A percentile compares a stretch with the other conserved stretches of the same genome.
phyloP scores from a whole-genome alignment of 2,797 vertebrate genomes.

The Orestias chungarensis region DNA sequence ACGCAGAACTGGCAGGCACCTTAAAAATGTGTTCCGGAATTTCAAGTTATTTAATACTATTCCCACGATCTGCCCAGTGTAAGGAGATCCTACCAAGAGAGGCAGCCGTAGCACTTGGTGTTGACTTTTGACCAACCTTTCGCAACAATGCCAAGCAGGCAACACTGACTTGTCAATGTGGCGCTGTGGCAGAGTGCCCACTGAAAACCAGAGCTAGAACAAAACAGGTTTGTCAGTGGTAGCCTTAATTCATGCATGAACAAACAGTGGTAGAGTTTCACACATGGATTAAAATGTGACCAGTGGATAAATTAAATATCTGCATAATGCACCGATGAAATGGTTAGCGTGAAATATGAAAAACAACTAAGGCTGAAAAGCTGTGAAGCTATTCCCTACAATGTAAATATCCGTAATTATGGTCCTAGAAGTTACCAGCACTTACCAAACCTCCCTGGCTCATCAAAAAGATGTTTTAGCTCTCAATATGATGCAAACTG shows the following conservation, averaged over 20 bases:
- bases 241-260: slow-evolving; percentile 38
- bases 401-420: neutral
- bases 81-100: slow-evolving; percentile 68
- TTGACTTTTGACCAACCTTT: slow-evolving; percentile 66
- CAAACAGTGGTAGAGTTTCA: slow-evolving; percentile 15
- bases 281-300: slow-evolving; percentile 16
- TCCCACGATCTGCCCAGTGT: slow-evolving; percentile 62
- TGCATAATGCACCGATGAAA: neutral
- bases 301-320: neutral
- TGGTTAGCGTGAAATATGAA: neutral
- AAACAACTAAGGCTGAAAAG: neutral
- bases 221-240: slow-evolving; percentile 45
- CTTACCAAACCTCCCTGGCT: slow-evolving; percentile 17
- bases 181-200: slow-evolving; percentile 57
- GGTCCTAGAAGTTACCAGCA: neutral
- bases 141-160: slow-evolving; percentile 62
- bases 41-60: slow-evolving; percentile 35
- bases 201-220: slow-evolving; percentile 42
- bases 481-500: slow-evolving; percentile 39
- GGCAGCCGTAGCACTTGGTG: slow-evolving; percentile 72
- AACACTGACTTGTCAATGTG: slow-evolving; percentile 71
- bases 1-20: no score
- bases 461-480: slow-evolving; percentile 56
- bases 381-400: neutral
- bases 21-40: no score